phyloP scores from a whole-genome alignment of 2,888 invertebrate species.

The Cheilosia urbana region DNA sequence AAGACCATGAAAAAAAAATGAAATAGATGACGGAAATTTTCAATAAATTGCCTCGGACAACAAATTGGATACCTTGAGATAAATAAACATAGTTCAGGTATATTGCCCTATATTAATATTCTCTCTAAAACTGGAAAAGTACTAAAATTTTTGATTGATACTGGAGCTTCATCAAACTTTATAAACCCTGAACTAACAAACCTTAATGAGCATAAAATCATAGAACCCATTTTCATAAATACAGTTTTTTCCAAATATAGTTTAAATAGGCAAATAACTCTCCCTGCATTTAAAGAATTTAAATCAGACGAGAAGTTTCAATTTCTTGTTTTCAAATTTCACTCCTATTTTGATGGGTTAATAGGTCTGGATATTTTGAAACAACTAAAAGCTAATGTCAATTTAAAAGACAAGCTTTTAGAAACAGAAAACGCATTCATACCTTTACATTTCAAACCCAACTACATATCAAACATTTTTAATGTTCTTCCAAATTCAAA shows the following conservation, averaged over 20 bases:
- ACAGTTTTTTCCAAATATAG: slow-evolving; percentile 6
- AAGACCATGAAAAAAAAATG: not conserved
- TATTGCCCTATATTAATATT: not conserved
- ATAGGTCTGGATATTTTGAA: slow-evolving; percentile 10
- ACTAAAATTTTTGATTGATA: slow-evolving; percentile 1
- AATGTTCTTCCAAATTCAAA: not conserved
- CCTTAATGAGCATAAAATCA: not conserved
- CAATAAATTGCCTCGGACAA: slow-evolving; percentile 9
- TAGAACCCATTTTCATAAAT: not conserved
- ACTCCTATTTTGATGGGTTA: slow-evolving; percentile 43
- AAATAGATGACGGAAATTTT: slow-evolving; percentile 5
- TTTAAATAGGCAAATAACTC: not conserved
- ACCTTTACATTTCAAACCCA: not conserved
- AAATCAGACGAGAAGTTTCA: not conserved
- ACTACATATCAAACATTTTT: not conserved
- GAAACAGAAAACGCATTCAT: not conserved
- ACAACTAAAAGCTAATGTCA: slow-evolving; percentile 8
- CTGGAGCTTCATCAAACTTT: slow-evolving; percentile 3
- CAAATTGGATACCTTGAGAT: slow-evolving; percentile 5
- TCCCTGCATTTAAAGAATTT: slow-evolving; percentile 27
- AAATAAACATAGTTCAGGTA: not conserved
- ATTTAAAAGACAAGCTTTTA: not conserved
- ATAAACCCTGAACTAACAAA: not conserved
- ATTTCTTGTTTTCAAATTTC: slow-evolving; percentile 47
- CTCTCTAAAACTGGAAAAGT: not conserved